These are phyloP conservation scores for Diorhabda sublineata DNA, from an alignment of 1,140 invertebrate genomes.

Conservation along the genomic window DNA sequence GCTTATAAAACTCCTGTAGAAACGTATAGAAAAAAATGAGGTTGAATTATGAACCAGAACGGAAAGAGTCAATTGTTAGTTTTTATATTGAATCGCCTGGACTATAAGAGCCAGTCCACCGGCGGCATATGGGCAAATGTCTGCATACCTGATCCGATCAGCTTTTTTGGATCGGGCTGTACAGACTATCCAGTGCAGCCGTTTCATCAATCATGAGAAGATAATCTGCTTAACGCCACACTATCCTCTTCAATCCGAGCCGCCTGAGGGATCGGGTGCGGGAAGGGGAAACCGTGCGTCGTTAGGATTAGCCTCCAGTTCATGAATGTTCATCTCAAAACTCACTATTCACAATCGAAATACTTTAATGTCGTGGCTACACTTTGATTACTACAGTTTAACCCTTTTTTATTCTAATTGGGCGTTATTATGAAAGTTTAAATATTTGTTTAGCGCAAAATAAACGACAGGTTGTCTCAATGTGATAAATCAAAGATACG, in stretches of 20 bases:
- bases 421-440: too few relatives aligned
- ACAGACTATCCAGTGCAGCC: conserved; percentile 33
- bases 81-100: not conserved
- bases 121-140: conserved; percentile 18
- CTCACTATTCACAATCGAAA: not conserved
- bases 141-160: conserved; percentile 29
- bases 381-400: too few relatives aligned
- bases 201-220: conserved; percentile 61
- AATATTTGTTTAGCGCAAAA: too few relatives aligned
- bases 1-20: too few relatives aligned
- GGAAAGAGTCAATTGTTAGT: too few relatives aligned
- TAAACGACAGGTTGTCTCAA: too few relatives aligned
- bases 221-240: conserved; percentile 58
- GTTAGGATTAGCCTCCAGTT: conserved; percentile 10
- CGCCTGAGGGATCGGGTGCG: conserved; percentile 15
- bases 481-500: too few relatives aligned
- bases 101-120: not conserved
- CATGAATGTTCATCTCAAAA: not conserved
- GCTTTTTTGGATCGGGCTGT: conserved; percentile 36
- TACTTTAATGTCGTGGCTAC: not conserved
- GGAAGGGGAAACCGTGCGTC: conserved; percentile 9
- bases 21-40: too few relatives aligned
- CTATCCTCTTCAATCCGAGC: conserved; percentile 48
- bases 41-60: too few relatives aligned
- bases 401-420: too few relatives aligned